Evolutionary conservation across 2,113 vertebrate species (phyloP).

Genomic region (Ailuropoda melanoleuca): DNA sequence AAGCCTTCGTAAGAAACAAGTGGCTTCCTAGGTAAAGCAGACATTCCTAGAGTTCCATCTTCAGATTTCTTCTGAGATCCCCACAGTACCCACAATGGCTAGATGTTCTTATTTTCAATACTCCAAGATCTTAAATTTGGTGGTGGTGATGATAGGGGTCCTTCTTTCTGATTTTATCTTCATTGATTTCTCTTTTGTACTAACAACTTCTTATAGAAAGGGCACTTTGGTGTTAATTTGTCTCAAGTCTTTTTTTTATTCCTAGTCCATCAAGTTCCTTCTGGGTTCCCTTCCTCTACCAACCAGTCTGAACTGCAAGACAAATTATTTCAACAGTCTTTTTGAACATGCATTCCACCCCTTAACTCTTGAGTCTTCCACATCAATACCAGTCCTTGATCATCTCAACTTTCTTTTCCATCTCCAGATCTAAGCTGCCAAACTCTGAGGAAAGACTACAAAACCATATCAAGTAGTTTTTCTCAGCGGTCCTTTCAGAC

Average conservation of each 20-base stretch:
- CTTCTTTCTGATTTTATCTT: not conserved
- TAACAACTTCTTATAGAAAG: not conserved
- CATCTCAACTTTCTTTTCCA: not conserved
- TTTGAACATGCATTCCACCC: not conserved
- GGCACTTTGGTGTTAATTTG: not conserved
- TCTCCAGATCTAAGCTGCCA: not conserved
- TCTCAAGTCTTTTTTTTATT: not conserved
- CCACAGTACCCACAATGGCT: not conserved
- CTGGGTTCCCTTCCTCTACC: not conserved
- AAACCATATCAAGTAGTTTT: not conserved
- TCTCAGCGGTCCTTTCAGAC: not conserved
- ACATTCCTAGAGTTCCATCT: not conserved
- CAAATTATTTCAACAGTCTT: not conserved
- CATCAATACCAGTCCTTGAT: not conserved
- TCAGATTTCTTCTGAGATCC: not conserved
- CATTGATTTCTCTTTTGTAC: not conserved
- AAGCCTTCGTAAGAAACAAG: not conserved
- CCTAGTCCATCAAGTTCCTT: not conserved
- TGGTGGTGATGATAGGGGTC: not conserved
- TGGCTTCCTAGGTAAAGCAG: not conserved
- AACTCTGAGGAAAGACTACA: not conserved
- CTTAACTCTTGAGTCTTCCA: not conserved
- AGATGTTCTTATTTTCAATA: not conserved
- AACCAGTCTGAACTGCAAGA: not conserved
- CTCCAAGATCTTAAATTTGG: not conserved